These are phyloP conservation scores for Cossypha polioptera DNA, from an alignment of 2,797 vertebrate species.

Conservation along the genomic window DNA sequence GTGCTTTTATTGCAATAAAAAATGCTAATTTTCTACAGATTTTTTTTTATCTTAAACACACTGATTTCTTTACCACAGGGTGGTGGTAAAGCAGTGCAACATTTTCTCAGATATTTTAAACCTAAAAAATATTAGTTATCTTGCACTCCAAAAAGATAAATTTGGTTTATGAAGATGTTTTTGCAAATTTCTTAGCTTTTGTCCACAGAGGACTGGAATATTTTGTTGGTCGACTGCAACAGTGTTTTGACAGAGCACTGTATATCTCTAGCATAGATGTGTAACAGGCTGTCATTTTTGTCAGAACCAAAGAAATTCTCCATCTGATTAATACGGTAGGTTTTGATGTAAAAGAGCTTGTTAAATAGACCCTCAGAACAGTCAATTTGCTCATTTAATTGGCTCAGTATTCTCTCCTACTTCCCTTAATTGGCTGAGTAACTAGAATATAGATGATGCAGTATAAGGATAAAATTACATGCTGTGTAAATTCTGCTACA, in stretches of 20 bases:
- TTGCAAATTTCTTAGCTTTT: neutral
- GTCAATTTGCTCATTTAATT: slow-evolving; percentile 22
- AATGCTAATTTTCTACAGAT: neutral
- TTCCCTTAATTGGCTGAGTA: neutral
- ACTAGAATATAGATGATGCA: neutral
- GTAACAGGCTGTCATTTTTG: neutral
- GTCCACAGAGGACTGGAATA: neutral
- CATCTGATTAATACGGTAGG: neutral
- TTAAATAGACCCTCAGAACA: neutral
- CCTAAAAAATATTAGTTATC: neutral
- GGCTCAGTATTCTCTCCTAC: neutral
- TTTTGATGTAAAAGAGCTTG: slow-evolving; percentile 1
- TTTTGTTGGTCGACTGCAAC: neutral
- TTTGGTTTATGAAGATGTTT: neutral
- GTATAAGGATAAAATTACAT: neutral
- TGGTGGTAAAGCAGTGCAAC: slow-evolving; percentile 32
- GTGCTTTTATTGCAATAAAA: neutral
- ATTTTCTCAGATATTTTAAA: neutral
- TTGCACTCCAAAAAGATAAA: neutral
- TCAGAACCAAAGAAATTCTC: neutral
- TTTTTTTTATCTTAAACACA: neutral
- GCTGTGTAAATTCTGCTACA: neutral
- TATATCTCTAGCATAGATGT: neutral
- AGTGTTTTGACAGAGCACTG: neutral
- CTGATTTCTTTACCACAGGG: neutral